Evolutionary conservation across 2,888 invertebrate species (phyloP).

Genomic region (Cosmopolites sordidus): DNA sequence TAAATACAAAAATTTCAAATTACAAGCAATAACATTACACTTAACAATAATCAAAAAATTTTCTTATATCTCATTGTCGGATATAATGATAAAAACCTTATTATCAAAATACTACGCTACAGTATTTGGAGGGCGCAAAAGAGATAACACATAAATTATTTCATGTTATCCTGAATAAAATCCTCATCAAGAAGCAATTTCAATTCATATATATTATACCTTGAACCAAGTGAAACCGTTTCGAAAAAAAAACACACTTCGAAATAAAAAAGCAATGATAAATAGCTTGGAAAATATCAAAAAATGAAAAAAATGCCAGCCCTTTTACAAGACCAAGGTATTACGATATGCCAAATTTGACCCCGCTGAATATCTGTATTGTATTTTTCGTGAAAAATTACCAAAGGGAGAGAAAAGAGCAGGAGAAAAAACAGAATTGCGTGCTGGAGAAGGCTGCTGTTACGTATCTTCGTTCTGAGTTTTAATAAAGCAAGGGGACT

Average conservation of each 20-base stretch:
- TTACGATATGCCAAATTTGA: slow-evolving; percentile 1
- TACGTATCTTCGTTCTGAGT: background rate
- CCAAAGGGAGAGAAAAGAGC: background rate
- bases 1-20: too few relatives aligned
- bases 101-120: too few relatives aligned
- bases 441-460: background rate
- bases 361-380: background rate
- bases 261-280: background rate
- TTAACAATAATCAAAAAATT: too few relatives aligned
- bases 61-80: too few relatives aligned
- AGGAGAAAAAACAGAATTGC: background rate
- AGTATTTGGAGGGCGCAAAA: too few relatives aligned
- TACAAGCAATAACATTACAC: too few relatives aligned
- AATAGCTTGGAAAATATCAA: background rate
- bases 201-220: too few relatives aligned
- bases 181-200: too few relatives aligned
- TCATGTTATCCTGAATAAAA: too few relatives aligned
- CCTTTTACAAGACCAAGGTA: background rate
- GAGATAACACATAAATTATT: too few relatives aligned
- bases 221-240: background rate
- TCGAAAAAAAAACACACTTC: background rate
- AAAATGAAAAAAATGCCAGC: background rate
- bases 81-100: too few relatives aligned
- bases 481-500: background rate
- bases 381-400: background rate